phyloP scores from a whole-genome alignment of 2,797 vertebrate genomes.

The Calcarius lapponicus region DNA sequence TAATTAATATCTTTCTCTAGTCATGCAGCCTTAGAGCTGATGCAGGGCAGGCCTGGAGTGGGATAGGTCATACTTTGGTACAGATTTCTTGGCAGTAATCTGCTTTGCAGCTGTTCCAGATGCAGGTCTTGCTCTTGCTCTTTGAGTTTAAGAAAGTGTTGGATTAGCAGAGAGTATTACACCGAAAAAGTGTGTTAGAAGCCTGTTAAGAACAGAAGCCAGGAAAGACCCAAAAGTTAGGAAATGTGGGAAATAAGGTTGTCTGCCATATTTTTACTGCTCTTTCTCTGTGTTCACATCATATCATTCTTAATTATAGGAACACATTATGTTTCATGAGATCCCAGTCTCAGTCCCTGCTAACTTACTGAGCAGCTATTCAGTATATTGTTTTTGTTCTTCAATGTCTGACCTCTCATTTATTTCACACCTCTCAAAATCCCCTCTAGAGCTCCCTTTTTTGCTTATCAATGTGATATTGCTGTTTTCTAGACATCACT shows the following conservation, averaged over 20 bases:
- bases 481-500: neutral
- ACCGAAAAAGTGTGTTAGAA: neutral
- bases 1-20: neutral
- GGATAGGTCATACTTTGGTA: neutral
- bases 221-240: neutral
- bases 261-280: neutral
- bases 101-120: neutral
- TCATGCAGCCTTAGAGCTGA: neutral
- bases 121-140: neutral
- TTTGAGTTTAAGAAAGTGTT: neutral
- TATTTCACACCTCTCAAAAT: neutral
- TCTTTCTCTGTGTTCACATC: slow-evolving; percentile 12
- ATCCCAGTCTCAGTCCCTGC: neutral
- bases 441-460: neutral
- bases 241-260: neutral
- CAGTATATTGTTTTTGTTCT: neutral
- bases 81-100: neutral
- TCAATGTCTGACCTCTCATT: neutral
- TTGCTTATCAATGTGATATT: neutral
- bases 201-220: neutral
- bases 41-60: neutral
- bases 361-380: neutral
- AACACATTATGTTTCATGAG: neutral
- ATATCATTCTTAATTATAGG: neutral
- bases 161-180: neutral